phyloP scores from a whole-genome alignment of 2,113 vertebrate genomes.

The Edolisoma coerulescens region DNA sequence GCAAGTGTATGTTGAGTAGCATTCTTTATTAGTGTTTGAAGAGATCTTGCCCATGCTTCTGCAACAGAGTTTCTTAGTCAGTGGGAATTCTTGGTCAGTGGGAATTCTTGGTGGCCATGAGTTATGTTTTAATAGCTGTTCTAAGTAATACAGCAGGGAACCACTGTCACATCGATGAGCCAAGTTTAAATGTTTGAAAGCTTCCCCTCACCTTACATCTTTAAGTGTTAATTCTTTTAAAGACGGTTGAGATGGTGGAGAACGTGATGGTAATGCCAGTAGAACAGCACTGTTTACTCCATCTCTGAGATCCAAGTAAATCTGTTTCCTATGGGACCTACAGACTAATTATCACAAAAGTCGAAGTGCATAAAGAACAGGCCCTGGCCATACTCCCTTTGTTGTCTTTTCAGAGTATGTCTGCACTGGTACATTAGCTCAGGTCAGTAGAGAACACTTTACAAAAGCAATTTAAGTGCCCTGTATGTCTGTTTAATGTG shows the following conservation, averaged over 20 bases:
- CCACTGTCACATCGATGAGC: neutral
- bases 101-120: neutral
- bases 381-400: neutral
- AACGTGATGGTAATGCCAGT: rapidly evolving
- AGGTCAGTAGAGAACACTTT: neutral
- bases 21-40: neutral
- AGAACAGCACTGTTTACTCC: neutral
- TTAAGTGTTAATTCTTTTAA: neutral
- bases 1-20: neutral
- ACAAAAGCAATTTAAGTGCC: neutral
- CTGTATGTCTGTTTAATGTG: neutral
- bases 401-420: neutral
- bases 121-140: neutral
- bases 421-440: neutral
- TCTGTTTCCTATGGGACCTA: neutral
- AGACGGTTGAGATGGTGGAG: neutral
- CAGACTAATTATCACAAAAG: neutral
- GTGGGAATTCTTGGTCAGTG: neutral
- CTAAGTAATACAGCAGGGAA: neutral
- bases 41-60: neutral
- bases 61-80: neutral
- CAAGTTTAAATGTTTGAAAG: neutral
- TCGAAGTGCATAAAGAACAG: neutral
- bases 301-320: neutral
- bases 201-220: neutral